Conservation (phyloP, 2,888 invertebrate genomes). For the Odontocolon sp. region DNA sequence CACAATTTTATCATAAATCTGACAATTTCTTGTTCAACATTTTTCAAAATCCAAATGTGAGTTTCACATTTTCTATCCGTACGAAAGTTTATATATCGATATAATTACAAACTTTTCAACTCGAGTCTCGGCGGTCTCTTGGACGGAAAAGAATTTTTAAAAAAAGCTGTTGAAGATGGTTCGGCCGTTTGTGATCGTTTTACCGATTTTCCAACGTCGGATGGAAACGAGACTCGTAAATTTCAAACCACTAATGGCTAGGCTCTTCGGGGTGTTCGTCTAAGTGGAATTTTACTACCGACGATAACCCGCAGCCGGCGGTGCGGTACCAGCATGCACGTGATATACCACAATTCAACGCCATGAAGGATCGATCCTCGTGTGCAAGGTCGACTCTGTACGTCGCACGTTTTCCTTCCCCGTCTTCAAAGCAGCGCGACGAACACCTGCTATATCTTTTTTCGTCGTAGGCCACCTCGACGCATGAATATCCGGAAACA, state of each 20-base stretch:
- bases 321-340: constrained; percentile 18
- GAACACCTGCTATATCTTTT: not conserved
- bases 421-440: too few relatives aligned
- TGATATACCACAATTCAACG: constrained; percentile 15
- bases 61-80: too few relatives aligned
- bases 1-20: too few relatives aligned
- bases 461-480: not conserved
- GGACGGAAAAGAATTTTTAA: not conserved
- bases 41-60: too few relatives aligned
- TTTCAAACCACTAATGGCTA: constrained; percentile 21
- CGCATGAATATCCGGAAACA: too few relatives aligned
- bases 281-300: constrained; percentile 62
- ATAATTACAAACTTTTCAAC: too few relatives aligned
- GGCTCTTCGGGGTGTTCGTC: constrained; percentile 45
- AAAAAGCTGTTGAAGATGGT: not conserved
- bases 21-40: too few relatives aligned
- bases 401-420: not conserved
- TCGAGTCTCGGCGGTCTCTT: not conserved
- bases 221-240: constrained; percentile 30
- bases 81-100: too few relatives aligned
- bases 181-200: not conserved
- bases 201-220: constrained; percentile 1
- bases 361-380: constrained; percentile 50
- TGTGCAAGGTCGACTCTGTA: constrained; percentile 29
- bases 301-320: constrained; percentile 57